Evolutionary conservation across 2,888 invertebrate species (phyloP), one percentile per base, ranked within the genome.

Genomic region (Noctuana brunneofusca): DNA sequence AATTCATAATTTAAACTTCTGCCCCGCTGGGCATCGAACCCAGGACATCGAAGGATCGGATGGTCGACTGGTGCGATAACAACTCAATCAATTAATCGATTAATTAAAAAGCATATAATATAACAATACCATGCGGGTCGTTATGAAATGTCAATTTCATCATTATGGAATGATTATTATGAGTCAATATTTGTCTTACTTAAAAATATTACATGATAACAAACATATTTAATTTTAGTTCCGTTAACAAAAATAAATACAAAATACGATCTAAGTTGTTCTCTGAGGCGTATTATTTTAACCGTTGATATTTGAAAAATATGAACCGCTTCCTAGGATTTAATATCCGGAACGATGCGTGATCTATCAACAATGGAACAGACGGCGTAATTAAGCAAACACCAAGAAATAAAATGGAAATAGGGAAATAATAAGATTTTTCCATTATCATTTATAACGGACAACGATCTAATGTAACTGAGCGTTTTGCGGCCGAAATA

Each of bases 401-500:
- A 63, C 43, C 32, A 22, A 53, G 54, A 35, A 32, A 41, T 18
- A 56, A 35, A 32, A 41, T 18, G 50, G 18, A 62, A 49, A 63
- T 32, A 30, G 43, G 14, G 38, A 38, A 62, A 62, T 41, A 56
- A 56, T 50, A 63, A 63, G 49, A 63, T 63, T 63, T 56, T 56
- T 56, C 50, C 56, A 63, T 63, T 43, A 56, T 41, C 55, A 27
- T 63, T 35, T 32, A 46, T 54, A 46, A 50, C 56, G 56, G 24
- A 54, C 52, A 63, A 58, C 22, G 46, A 50, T 38, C 32, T 54
- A 22, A 32, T 30, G 41, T 46, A 48, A 24, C 46, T 24, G 46
- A 16, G 32, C 53, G 50, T 35, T 35, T 16, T 3, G 41, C 18
- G 46, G 55, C 63, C 69, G 69, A 66, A 73, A 76, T 74, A 74